Conservation (phyloP, 1,140 invertebrate species). For the Drosophila pandora region DNA sequence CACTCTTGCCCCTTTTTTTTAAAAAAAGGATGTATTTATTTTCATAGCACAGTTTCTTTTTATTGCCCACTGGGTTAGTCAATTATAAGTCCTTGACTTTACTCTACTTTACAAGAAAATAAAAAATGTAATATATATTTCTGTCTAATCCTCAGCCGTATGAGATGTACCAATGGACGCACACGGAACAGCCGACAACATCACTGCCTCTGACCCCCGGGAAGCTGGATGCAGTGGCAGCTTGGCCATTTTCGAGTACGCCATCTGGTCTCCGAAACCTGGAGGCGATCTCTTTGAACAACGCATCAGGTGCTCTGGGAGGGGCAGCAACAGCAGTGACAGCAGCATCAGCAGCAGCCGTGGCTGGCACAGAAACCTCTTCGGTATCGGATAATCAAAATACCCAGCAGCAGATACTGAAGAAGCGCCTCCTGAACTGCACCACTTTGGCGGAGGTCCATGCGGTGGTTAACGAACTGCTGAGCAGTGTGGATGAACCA, state of each 20-base stretch:
- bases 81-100: too few relatives aligned
- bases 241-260: slow-evolving; percentile 76
- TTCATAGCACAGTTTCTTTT: neutral
- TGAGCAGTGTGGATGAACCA: slow-evolving; percentile 65
- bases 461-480: slow-evolving; percentile 73
- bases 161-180: slow-evolving; percentile 94
- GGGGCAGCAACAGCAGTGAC: slow-evolving; percentile 20
- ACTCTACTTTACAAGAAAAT: neutral
- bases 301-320: neutral
- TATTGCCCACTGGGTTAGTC: neutral
- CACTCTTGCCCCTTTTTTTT: slow-evolving; percentile 27
- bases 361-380: slow-evolving; percentile 15
- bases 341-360: slow-evolving; percentile 4
- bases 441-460: slow-evolving; percentile 71
- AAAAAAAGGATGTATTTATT: neutral
- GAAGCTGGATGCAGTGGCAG: slow-evolving; percentile 85
- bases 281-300: slow-evolving; percentile 14
- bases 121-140: neutral
- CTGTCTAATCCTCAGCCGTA: slow-evolving; percentile 87
- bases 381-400: slow-evolving; percentile 48
- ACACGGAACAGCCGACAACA: slow-evolving; percentile 88
- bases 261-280: slow-evolving; percentile 35
- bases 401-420: slow-evolving; percentile 61
- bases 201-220: slow-evolving; percentile 89
- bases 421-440: slow-evolving; percentile 72